Percentiles rank a stretch among this genome's conserved stretches.
Evolutionary conservation across 2,113 vertebrate species (phyloP).

Genomic region (Mormyrus iriodes): DNA sequence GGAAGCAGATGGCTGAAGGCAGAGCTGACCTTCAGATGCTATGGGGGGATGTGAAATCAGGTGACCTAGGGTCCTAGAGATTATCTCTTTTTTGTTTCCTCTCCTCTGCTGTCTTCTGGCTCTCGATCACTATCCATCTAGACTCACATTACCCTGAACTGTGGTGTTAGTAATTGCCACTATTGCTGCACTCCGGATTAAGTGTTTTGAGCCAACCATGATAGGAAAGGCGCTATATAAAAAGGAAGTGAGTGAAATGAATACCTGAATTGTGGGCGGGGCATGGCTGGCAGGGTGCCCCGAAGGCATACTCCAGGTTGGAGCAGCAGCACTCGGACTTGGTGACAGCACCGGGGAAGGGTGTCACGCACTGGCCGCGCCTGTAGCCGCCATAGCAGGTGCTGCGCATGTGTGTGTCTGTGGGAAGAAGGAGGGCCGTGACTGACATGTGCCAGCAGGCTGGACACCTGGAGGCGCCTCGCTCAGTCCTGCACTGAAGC

Average conservation of each 20-base stretch:
- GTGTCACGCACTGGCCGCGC: slow-evolving; percentile 83
- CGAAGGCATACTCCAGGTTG: slow-evolving; percentile 83
- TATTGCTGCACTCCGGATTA: neutral
- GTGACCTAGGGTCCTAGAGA: neutral
- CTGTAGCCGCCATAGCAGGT: slow-evolving; percentile 94
- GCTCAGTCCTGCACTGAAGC: neutral
- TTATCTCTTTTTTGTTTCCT: neutral
- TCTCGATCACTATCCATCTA: neutral
- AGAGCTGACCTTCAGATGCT: neutral
- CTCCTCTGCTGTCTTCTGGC: neutral
- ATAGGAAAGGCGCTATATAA: neutral
- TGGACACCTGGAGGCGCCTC: neutral
- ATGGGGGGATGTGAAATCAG: neutral
- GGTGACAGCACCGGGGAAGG: slow-evolving; percentile 84
- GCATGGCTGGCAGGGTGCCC: slow-evolving; percentile 92
- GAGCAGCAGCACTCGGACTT: slow-evolving; percentile 95
- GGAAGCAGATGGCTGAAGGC: neutral
- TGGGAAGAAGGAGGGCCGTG: slow-evolving; percentile 14
- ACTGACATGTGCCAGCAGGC: neutral
- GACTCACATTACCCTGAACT: neutral
- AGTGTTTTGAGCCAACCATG: neutral
- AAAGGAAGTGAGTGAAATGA: neutral
- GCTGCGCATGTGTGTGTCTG: slow-evolving; percentile 97
- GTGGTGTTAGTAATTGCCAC: neutral
- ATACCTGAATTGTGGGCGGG: slow-evolving; percentile 86